These are phyloP conservation scores for Bubo blakistoni DNA, from an alignment of 2,113 vertebrate genomes.

Conservation along the genomic window DNA sequence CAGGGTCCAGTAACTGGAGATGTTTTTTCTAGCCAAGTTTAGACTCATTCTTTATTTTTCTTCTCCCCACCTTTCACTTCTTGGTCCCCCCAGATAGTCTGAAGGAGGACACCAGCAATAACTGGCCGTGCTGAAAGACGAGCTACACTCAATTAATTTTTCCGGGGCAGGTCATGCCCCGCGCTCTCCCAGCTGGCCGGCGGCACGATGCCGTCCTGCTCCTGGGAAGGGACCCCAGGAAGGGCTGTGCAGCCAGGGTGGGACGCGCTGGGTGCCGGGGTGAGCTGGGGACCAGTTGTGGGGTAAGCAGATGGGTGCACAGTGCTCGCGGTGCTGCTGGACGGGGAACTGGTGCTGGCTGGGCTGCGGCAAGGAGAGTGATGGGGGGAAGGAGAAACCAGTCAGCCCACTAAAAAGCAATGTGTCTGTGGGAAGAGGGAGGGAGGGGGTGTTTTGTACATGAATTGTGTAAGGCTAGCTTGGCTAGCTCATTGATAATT, in stretches of 20 bases:
- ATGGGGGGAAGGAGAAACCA: neutral
- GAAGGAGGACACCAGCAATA: neutral
- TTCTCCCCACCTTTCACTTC: neutral
- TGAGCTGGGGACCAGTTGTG: fast-evolving
- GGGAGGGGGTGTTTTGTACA: fast-evolving
- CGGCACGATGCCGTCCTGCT: neutral
- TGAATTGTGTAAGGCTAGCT: neutral
- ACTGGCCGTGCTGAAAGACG: neutral
- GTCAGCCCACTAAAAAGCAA: fast-evolving
- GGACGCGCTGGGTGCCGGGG: neutral
- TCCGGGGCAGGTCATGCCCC: neutral
- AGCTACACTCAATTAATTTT: neutral
- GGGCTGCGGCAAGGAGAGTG: neutral
- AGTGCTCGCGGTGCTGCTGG: fast-evolving
- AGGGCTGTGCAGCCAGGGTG: neutral
- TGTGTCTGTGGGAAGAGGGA: neutral
- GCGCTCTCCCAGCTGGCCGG: neutral
- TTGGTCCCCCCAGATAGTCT: fast-evolving
- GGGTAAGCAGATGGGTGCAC: fast-evolving
- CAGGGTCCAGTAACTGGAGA: neutral
- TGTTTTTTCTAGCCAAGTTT: neutral
- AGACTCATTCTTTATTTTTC: neutral
- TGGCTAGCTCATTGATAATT: neutral
- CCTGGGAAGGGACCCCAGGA: neutral
- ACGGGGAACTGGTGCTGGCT: neutral